These are phyloP conservation scores for Thecophora atra DNA, from an alignment of 2,888 invertebrate genomes.

Conservation along the genomic window DNA sequence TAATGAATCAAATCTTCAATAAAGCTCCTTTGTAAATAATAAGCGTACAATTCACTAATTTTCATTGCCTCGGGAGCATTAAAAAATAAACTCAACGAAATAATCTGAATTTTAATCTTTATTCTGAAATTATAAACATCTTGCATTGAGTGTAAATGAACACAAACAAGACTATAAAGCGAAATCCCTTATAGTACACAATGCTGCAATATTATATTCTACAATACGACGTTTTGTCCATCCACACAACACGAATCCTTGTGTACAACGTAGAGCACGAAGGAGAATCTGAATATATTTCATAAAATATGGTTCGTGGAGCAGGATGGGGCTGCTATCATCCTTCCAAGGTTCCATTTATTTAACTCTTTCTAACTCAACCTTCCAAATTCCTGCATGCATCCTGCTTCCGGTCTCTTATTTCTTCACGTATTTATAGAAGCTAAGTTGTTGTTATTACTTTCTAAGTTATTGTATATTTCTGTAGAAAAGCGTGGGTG, in stretches of 20 bases:
- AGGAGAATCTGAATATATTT: slow-evolving; percentile 9
- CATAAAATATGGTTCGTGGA: neutral
- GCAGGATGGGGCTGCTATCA: neutral
- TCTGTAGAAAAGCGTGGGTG: too few species aligned
- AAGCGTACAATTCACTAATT: too few species aligned
- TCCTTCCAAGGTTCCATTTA: neutral
- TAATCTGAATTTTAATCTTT: neutral
- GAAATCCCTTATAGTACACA: too few species aligned
- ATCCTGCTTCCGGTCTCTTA: slow-evolving; percentile 3
- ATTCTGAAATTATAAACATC: neutral
- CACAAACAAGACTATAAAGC: neutral
- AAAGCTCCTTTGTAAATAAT: too few species aligned
- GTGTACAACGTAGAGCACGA: neutral
- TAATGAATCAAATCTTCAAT: too few species aligned
- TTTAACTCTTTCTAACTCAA: neutral
- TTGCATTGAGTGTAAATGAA: neutral
- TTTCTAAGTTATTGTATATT: neutral
- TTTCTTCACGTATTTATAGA: neutral
- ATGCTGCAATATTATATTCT: too few species aligned
- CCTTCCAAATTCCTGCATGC: neutral
- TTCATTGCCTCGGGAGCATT: too few species aligned
- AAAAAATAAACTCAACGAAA: neutral
- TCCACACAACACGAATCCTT: slow-evolving; percentile 2
- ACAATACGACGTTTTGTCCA: neutral
- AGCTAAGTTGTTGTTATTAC: neutral